Percentiles rank a stretch among this genome's conserved stretches.
These are phyloP conservation scores for Muscicapa comitata DNA, from an alignment of 2,797 vertebrate species.

Conservation along the genomic window DNA sequence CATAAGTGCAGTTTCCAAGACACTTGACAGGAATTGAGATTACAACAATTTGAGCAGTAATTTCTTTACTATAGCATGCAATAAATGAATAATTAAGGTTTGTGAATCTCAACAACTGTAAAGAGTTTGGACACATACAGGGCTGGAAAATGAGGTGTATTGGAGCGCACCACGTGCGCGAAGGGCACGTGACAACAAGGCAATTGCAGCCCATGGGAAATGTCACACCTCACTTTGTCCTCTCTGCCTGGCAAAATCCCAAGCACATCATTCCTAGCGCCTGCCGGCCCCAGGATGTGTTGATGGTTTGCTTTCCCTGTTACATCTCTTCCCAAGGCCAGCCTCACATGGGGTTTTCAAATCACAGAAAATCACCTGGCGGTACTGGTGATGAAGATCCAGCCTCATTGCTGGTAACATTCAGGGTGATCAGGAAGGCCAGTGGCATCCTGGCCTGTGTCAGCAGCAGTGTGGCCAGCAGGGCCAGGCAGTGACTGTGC, in stretches of 20 bases:
- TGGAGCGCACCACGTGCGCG: rapidly evolving
- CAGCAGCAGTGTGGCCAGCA: rapidly evolving
- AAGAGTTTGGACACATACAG: neutral
- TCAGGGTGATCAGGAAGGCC: neutral
- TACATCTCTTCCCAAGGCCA: neutral
- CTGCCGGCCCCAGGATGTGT: rapidly evolving
- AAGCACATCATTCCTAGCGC: rapidly evolving
- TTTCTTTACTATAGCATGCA: neutral
- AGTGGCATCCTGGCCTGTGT: rapidly evolving
- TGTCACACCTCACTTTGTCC: neutral
- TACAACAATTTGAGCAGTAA: neutral
- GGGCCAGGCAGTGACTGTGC: rapidly evolving
- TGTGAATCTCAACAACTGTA: neutral
- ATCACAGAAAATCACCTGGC: rapidly evolving
- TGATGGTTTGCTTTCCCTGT: neutral
- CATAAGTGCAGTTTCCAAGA: neutral
- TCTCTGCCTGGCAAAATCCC: neutral
- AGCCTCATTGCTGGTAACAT: neutral
- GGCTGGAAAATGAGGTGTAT: neutral
- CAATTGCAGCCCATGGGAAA: neutral
- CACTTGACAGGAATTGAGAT: neutral
- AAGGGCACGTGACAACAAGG: rapidly evolving
- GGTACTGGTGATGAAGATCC: rapidly evolving
- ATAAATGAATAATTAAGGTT: neutral
- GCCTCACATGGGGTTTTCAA: rapidly evolving